These are phyloP conservation scores for Electrophaes corylata DNA, from an alignment of 2,888 invertebrate species.

Conservation along the genomic window DNA sequence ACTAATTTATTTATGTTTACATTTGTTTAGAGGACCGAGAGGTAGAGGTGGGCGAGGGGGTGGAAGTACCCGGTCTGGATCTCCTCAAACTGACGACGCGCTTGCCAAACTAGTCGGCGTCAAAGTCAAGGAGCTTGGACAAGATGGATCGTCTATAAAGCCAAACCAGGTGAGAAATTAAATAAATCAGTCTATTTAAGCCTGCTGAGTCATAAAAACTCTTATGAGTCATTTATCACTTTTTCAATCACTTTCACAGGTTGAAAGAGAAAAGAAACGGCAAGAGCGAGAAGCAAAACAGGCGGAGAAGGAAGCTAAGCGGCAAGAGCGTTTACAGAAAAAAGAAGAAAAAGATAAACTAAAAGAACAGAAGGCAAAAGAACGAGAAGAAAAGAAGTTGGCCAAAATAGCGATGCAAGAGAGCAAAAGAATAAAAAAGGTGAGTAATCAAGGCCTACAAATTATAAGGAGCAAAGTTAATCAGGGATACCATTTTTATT, in stretches of 20 bases:
- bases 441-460: slow-evolving; percentile 8
- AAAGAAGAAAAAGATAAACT: slow-evolving; percentile 78
- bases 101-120: slow-evolving; percentile 75
- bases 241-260: slow-evolving; percentile 46
- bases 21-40: slow-evolving; percentile 30
- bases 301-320: slow-evolving; percentile 77
- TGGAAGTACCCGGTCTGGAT: slow-evolving; percentile 23
- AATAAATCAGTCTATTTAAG: not conserved
- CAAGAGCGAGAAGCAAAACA: slow-evolving; percentile 80
- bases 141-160: slow-evolving; percentile 60
- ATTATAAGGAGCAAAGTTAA: not conserved
- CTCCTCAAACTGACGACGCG: slow-evolving; percentile 59
- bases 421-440: slow-evolving; percentile 70
- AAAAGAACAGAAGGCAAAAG: slow-evolving; percentile 77
- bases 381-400: slow-evolving; percentile 73
- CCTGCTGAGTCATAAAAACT: not conserved
- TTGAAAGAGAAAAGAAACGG: slow-evolving; percentile 82
- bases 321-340: slow-evolving; percentile 75
- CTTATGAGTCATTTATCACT: not conserved
- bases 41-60: slow-evolving; percentile 26
- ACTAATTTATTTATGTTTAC: not conserved
- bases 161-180: slow-evolving; percentile 64
- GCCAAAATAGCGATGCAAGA: slow-evolving; percentile 74
- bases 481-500: not conserved
- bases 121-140: slow-evolving; percentile 74